These are phyloP conservation scores for Pogonus chalceus DNA, from an alignment of 1,140 invertebrate species.

Conservation along the genomic window DNA sequence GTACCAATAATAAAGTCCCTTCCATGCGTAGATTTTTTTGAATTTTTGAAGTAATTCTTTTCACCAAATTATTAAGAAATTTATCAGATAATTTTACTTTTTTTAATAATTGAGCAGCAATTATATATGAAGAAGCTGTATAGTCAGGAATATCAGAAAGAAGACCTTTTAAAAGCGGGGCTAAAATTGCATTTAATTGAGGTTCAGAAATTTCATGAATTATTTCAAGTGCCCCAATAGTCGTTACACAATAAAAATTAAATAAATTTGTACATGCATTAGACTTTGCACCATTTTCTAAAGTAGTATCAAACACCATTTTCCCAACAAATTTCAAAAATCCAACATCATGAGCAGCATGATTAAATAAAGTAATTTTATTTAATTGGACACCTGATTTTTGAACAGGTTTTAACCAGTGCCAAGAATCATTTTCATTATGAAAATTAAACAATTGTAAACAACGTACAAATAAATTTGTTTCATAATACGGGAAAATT, in stretches of 20 bases:
- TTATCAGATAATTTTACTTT: conserved; percentile 51
- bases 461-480: conserved; percentile 74
- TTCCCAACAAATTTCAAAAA: conserved; percentile 68
- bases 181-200: conserved; percentile 58
- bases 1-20: conserved; percentile 44
- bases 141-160: conserved; percentile 57
- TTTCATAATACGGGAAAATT: conserved; percentile 85
- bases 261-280: conserved; percentile 55
- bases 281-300: conserved; percentile 48
- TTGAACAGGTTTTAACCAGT: conserved; percentile 64
- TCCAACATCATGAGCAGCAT: conserved; percentile 53
- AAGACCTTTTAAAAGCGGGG: conserved; percentile 57
- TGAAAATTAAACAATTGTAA: conserved; percentile 65
- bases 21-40: conserved; percentile 43
- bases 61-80: conserved; percentile 49
- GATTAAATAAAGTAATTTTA: conserved; percentile 59
- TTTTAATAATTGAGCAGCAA: conserved; percentile 55
- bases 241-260: conserved; percentile 64
- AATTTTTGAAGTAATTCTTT: conserved; percentile 46
- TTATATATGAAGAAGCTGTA: conserved; percentile 61
- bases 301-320: conserved; percentile 52
- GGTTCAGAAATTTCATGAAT: conserved; percentile 48
- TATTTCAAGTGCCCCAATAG: conserved; percentile 56
- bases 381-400: conserved; percentile 61
- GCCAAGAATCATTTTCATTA: conserved; percentile 54